Base-by-base conservation (phyloP, 2,888 invertebrate species). In the Stenodema calcarata region DNA sequence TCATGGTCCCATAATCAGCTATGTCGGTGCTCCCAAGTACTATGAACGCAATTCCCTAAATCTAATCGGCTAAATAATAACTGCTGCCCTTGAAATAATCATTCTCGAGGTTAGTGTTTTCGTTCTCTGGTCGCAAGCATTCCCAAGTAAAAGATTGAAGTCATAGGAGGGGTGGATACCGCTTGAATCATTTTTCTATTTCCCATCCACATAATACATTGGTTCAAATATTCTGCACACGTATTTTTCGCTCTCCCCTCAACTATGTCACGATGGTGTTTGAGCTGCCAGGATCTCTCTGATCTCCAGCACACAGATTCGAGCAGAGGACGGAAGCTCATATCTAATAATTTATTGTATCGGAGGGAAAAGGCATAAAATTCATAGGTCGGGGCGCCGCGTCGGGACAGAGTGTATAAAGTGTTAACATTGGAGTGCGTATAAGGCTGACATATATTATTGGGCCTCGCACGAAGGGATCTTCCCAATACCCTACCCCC, bases 371-470 rank as follows among this genome's bases (percentile, higher is more conserved):
- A 73, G 30, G 82, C 70, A 85, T 62, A 41, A 75, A 84, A 80
- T 27, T 79, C 79, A 76, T 62, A 54, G 82, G 42, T 76, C 54
- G 87, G 28, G 79, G 30, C 73, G 54, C 85, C 47, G 85, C 47
- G 73, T 35, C 84, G 50, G 62, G 86, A 35, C 42, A 54, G 50
- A 81, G 76, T 84, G 84, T 86, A 87, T 87, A 87, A 86, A 88
- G 88, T 88, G 88, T 88, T 88, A 87, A 88, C 88, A 87, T 87
- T 87, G 87, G 81, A 79, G 80, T 80, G 82, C 82, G 87, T 88
- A 86, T 88, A 88, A 88, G 86, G 88, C 44, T 70, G 86, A 85
- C 87, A 87, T 88, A 88, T 88, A 88, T 88, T 88, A 86, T 87
- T 83, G 85, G 87, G 85, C 85, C 54, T 88, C 69, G 86, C 82